Base-by-base conservation (phyloP, 37 sponge, comb jelly and placozoan genomes). In the Geodia barretti region DNA sequence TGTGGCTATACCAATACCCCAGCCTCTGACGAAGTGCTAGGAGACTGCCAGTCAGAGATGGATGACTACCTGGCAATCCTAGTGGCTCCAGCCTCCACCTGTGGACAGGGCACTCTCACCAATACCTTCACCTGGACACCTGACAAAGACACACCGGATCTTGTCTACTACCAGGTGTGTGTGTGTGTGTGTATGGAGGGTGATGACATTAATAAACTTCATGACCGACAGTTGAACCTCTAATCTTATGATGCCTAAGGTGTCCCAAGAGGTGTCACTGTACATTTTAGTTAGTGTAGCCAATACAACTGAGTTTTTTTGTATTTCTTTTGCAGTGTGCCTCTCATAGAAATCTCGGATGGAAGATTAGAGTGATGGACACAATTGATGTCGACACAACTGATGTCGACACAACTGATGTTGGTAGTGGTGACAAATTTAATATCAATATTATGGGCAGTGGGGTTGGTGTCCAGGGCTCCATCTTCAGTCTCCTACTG, bases 161-260 rank as follows among this genome's bases (percentile, higher is more conserved):
- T 64, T 31, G 84, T 88, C 39, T 88, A 88, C 74, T 88, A 88
- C 68, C 89, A 88, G 84, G 89, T 88, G 34, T 30, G 85, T 60
- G 4, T 34, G 25, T 70, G 39, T 60, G n/a, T 54, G 23, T 31
- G 29, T 70, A 41, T 78, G 25, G 39, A 24, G 41, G 26, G 42
- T 5, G 5, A 9, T 40, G 21, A 9, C 20, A 33, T 35, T 8
- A 2, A 39, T 78, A 69, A 30, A 21, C 39, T 3, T 24, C 3
- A 34, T 62, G 25, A 1, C 25, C 2, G n/a, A 23, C 4, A 34
- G 2, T 77, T 63, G 39, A 58, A 19, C 60, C 60, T 19, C 11
- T 58, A 58, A 58, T 58, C 19, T 11, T 58, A 11, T 58, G 19
- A 20, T 58, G 11, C 19, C 60, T 58, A 20, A 19, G 11, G 60